Conservation (phyloP, 1,140 invertebrate species). For the Drosophila kohkoa region DNA sequence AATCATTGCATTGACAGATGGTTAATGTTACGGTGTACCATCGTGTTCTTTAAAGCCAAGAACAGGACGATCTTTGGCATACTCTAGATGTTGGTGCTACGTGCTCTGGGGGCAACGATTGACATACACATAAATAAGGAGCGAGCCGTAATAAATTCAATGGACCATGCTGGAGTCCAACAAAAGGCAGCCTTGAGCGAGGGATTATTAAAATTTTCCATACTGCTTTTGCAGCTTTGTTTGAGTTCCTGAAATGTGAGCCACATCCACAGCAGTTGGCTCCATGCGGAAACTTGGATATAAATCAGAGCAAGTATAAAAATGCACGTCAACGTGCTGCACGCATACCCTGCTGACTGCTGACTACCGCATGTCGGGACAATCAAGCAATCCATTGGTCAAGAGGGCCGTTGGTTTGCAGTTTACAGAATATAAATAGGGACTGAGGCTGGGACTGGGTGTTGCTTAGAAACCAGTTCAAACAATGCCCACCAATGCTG, state of each 20-base stretch:
- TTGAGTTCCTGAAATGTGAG: conserved; percentile 73
- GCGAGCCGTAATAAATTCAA: conserved; percentile 50
- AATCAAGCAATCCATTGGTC: conserved; percentile 51
- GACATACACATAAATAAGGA: conserved; percentile 56
- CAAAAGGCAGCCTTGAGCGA: conserved; percentile 14
- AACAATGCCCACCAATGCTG: conserved; percentile 62
- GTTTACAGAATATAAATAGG: neutral
- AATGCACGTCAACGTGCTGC: conserved; percentile 70
- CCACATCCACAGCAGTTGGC: conserved; percentile 16
- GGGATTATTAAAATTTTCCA: conserved; percentile 80
- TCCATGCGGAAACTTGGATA: conserved; percentile 47
- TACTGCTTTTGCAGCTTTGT: conserved; percentile 69
- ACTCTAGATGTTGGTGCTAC: conserved; percentile 7
- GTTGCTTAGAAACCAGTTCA: conserved; percentile 28
- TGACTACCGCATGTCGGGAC: conserved; percentile 3
- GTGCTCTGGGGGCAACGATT: conserved; percentile 13
- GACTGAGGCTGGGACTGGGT: neutral
- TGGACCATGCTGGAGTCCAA: conserved; percentile 2
- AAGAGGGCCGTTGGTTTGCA: conserved; percentile 3
- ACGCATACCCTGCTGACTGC: conserved; percentile 43
- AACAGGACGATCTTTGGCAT: conserved; percentile 24
- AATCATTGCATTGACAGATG: conserved; percentile 50
- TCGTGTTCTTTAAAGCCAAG: conserved; percentile 36
- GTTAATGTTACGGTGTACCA: conserved; percentile 32
- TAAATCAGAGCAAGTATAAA: conserved; percentile 73